Percentiles rank a stretch among this genome's conserved stretches.
These are phyloP conservation scores for Melolontha melolontha DNA, from an alignment of 2,888 invertebrate genomes.

Conservation along the genomic window DNA sequence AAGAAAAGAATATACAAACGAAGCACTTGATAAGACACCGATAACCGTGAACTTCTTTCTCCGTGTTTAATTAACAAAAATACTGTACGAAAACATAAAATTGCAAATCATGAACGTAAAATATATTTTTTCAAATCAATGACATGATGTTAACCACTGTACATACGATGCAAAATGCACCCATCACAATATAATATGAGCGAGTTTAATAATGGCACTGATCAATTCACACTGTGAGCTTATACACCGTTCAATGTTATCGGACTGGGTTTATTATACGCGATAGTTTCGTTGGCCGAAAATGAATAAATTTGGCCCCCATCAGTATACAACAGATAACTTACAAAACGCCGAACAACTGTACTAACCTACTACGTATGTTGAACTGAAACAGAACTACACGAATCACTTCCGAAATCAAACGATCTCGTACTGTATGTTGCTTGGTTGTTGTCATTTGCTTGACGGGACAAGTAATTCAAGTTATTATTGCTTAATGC, in stretches of 20 bases:
- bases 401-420: slow-evolving; percentile 30
- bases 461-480: not conserved
- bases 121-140: slow-evolving; percentile 38
- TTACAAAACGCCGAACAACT: slow-evolving; percentile 38
- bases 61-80: not conserved
- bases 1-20: no score
- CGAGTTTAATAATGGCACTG: slow-evolving; percentile 41
- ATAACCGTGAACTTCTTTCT: not conserved
- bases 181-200: slow-evolving; percentile 36
- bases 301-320: slow-evolving; percentile 37
- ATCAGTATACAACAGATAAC: slow-evolving; percentile 25
- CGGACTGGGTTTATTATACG: slow-evolving; percentile 36
- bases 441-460: not conserved
- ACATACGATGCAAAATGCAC: slow-evolving; percentile 36
- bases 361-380: slow-evolving; percentile 17
- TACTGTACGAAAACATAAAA: slow-evolving; percentile 21
- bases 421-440: slow-evolving; percentile 26
- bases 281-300: slow-evolving; percentile 37
- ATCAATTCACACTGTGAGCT: slow-evolving; percentile 37
- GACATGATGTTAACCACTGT: slow-evolving; percentile 32
- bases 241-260: slow-evolving; percentile 37
- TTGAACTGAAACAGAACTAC: slow-evolving; percentile 35
- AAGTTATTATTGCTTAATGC: no score
- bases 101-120: slow-evolving; percentile 1
- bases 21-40: no score